These are phyloP conservation scores for Gisinianus flammeolus DNA, from an alignment of 2,888 invertebrate genomes.

Conservation along the genomic window DNA sequence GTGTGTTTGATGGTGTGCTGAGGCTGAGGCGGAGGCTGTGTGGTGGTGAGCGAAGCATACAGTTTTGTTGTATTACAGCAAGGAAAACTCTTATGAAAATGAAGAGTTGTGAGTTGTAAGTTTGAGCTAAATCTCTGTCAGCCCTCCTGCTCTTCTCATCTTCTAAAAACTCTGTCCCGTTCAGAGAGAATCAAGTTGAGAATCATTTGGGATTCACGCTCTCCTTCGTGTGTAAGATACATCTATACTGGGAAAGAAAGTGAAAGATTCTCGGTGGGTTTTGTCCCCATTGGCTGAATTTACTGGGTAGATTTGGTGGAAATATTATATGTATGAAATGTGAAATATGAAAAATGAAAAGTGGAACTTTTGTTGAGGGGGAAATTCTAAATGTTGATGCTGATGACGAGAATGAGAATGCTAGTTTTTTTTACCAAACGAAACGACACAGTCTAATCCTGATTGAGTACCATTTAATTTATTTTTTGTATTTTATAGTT, in stretches of 20 bases:
- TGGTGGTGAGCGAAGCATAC: neutral
- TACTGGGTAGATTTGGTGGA: too few relatives aligned
- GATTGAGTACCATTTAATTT: neutral
- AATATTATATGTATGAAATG: too few relatives aligned
- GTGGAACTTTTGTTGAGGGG: neutral
- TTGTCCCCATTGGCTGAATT: too few relatives aligned
- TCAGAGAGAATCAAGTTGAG: too few relatives aligned
- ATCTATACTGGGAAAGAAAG: neutral
- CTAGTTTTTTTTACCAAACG: too few relatives aligned
- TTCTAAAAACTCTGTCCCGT: neutral
- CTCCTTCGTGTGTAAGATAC: neutral
- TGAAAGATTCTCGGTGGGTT: neutral
- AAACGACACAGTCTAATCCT: neutral
- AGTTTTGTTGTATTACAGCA: neutral
- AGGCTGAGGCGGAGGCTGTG: neutral
- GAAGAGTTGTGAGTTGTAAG: neutral
- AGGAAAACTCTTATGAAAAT: neutral
- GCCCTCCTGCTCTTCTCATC: neutral
- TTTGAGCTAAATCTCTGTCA: conserved; percentile 1
- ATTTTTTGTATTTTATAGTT: neutral
- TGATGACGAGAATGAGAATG: neutral
- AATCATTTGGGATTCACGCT: too few relatives aligned
- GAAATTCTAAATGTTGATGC: too few relatives aligned
- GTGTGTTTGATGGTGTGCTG: neutral
- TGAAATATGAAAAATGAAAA: neutral